phyloP scores from a whole-genome alignment of 2,797 vertebrate genomes.

The Numenius phaeopus region DNA sequence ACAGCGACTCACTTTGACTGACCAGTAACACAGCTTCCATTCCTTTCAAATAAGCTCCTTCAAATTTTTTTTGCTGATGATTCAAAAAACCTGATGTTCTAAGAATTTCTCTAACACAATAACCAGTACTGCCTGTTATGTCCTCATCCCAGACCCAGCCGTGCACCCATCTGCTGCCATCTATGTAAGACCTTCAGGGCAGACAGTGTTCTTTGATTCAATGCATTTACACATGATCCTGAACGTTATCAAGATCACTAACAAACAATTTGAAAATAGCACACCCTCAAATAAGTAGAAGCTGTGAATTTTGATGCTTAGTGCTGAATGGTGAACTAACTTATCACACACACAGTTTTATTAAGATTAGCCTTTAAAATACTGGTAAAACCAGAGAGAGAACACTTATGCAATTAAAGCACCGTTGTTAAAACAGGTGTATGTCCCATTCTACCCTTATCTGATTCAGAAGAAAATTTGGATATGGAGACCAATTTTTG shows the following conservation, averaged over 20 bases:
- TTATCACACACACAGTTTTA: background rate
- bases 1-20: background rate
- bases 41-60: background rate
- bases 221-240: background rate
- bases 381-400: background rate
- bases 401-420: background rate
- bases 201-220: background rate
- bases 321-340: background rate
- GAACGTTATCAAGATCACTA: background rate
- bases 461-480: background rate
- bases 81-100: background rate
- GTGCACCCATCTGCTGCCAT: fast-evolving
- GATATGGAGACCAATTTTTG: background rate
- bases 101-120: background rate
- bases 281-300: background rate
- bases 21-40: background rate
- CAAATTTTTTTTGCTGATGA: background rate
- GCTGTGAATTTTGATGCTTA: background rate
- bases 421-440: background rate
- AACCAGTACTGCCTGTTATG: background rate
- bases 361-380: background rate
- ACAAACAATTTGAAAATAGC: background rate
- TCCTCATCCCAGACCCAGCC: background rate
- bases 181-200: background rate
- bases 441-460: background rate